Evolutionary conservation across 2,888 invertebrate species (phyloP), one percentile per base, ranked within the genome.

Genomic region (Epicampocera succincta): DNA sequence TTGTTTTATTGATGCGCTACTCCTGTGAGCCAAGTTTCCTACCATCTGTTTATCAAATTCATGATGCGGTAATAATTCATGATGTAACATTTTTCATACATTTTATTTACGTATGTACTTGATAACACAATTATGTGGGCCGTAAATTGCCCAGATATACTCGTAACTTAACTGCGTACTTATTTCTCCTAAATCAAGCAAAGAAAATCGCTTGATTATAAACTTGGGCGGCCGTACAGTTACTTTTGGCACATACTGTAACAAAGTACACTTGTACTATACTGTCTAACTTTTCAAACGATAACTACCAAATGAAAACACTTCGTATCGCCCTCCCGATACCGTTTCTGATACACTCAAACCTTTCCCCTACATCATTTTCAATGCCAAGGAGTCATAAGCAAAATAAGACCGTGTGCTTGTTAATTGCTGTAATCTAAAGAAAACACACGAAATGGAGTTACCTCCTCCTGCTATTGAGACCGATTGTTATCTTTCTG

Each of bases 331-430:
- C 25, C 25, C 5, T 25, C 5, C 25, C 25, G 25, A 25, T 19
- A 0, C 1, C 38, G 33, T 38, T 69, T 21, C 5, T 58, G 6
- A 46, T 12, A 17, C 5, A 15, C 11, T 2, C 33, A 50, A 21
- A 66, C 17, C 25, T 42, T 52, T 66, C 66, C 17, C 25, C 52
- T 66, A 17, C 21, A 13, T 5, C 15, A 44, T 33, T 48, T 71
- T 38, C 58, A 56, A 44, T 58, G 71, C 15, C 60, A 48, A 33
- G 50, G 19, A 50, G 5, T 29, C 60, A 71, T 71, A 71, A 71
- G 71, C 25, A 48, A 40, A 71, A 29, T 5, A 50, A 9, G 4
- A 48, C 17, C 19, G 9, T 65, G 33, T 65, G 38, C 13, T 48
- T 15, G 4, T 68, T 33, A 17, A 56, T 44, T 44, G 38, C 0